These are phyloP conservation scores for Enteromius viviparus DNA, from an alignment of 2,797 vertebrate genomes.

Conservation along the genomic window DNA sequence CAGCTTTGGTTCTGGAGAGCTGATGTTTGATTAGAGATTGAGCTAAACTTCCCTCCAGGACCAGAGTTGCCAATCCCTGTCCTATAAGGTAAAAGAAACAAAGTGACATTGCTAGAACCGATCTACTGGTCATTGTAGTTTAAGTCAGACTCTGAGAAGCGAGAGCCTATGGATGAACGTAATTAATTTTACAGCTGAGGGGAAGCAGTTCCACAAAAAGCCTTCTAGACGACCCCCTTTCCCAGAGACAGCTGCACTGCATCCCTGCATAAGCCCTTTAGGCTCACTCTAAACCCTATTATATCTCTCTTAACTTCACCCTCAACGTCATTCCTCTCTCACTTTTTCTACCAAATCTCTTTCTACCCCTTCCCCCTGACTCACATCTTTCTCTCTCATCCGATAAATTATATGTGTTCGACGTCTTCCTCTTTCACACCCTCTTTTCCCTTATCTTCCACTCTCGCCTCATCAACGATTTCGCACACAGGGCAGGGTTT, in stretches of 20 bases:
- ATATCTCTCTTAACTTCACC: constrained; percentile 49
- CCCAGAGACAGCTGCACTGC: constrained; percentile 50
- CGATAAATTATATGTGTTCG: constrained; percentile 22
- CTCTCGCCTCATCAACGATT: constrained; percentile 20
- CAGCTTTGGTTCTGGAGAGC: neutral
- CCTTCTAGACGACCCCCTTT: constrained; percentile 43
- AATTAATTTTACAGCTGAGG: constrained; percentile 50
- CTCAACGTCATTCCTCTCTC: constrained; percentile 32
- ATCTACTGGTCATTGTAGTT: constrained; percentile 15
- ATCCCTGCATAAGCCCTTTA: constrained; percentile 56
- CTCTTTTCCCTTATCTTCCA: constrained; percentile 19
- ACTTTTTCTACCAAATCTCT: neutral
- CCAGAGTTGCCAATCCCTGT: neutral
- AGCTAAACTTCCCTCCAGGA: neutral
- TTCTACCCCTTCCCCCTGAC: neutral
- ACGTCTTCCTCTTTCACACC: constrained; percentile 15
- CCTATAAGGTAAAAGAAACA: neutral
- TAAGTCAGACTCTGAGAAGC: constrained; percentile 30
- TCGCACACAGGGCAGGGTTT: neutral
- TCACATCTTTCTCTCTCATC: constrained; percentile 32
- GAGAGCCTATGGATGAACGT: constrained; percentile 36
- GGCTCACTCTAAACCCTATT: constrained; percentile 51
- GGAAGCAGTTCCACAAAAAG: constrained; percentile 30
- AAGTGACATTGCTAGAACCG: constrained; percentile 4
- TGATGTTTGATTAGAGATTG: neutral